Conservation (phyloP, 2,888 invertebrate genomes). For the Eudemis profundana region DNA sequence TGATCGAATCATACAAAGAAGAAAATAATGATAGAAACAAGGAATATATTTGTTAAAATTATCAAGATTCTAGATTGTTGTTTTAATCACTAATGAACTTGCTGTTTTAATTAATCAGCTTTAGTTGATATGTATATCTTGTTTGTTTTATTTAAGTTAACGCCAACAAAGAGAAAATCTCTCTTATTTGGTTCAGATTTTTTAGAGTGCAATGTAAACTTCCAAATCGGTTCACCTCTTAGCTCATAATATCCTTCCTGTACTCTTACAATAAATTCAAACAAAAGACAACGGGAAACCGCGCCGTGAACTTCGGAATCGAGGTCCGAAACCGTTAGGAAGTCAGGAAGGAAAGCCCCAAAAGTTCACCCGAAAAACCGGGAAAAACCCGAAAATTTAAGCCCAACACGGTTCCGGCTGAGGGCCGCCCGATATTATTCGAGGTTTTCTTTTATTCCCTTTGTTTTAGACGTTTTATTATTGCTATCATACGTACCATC, state of each 20-base stretch:
- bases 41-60: too few relatives aligned
- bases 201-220: conserved; percentile 49
- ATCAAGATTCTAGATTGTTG: too few relatives aligned
- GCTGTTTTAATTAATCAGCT: too few relatives aligned
- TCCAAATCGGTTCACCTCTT: conserved; percentile 63
- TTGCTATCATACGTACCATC: conserved; percentile 49
- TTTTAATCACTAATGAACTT: too few relatives aligned
- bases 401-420: conserved; percentile 74
- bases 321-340: conserved; percentile 70
- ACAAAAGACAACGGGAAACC: conserved; percentile 71
- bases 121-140: too few relatives aligned
- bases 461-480: conserved; percentile 79
- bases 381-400: conserved; percentile 75
- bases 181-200: too few relatives aligned
- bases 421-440: conserved; percentile 77
- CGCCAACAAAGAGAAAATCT: too few relatives aligned
- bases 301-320: conserved; percentile 68
- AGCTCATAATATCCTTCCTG: conserved; percentile 65
- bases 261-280: conserved; percentile 72
- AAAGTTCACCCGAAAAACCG: conserved; percentile 63
- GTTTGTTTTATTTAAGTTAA: too few relatives aligned
- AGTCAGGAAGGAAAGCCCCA: conserved; percentile 78
- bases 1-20: too few relatives aligned
- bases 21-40: too few relatives aligned
- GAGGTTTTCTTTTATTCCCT: conserved; percentile 74